Base-by-base conservation (phyloP, 2,797 vertebrate genomes). In the Hydrophis major region DNA sequence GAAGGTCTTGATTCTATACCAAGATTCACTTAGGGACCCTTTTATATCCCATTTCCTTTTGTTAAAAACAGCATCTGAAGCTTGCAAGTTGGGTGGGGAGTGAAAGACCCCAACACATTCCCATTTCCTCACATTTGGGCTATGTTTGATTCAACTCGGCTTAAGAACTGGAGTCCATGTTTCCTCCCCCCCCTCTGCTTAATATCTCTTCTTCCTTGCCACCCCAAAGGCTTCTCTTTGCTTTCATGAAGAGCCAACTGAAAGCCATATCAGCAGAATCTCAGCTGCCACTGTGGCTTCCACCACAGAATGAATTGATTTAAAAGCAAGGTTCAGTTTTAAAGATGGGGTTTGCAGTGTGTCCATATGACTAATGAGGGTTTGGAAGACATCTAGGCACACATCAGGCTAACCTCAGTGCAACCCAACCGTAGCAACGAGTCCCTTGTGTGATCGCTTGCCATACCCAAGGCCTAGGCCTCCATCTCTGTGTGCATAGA, bases 401-500 rank as follows among this genome's bases (percentile, higher is more conserved):
- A 47, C 93, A 92, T 95, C 93, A 93, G 93, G 91, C 94, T 91
- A 96, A 96, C 93, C 94, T 96, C 95, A 95, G 91, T 0, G 0
- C 94, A 96, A 96, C 96, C 96, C 96, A 93, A 95, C 95, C 96
- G 90, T 94, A 88, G 92, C 0, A 86, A 91, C 92, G 94, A 94
- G 94, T 95, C 89, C 95, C 93, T 93, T 3, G 28, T 95, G 93
- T 95, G 95, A 97, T 96, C 95, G 96, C 93, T 87, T 95, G 96
- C 96, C 95, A 94, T 93, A 94, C 92, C 93, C 94, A 90, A 53
- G 94, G 89, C 47, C 95, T 95, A 96, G 96, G 93, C 92, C n/a
- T 83, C 91, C 13, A 86, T 95, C 93, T 93, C 27, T 92, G 16
- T 59, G 53, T 61, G 27, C 93, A 91, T 59, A 95, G n/a, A 11